Base-by-base conservation (phyloP, 2,113 vertebrate species). In the Alouatta palliata region DNA sequence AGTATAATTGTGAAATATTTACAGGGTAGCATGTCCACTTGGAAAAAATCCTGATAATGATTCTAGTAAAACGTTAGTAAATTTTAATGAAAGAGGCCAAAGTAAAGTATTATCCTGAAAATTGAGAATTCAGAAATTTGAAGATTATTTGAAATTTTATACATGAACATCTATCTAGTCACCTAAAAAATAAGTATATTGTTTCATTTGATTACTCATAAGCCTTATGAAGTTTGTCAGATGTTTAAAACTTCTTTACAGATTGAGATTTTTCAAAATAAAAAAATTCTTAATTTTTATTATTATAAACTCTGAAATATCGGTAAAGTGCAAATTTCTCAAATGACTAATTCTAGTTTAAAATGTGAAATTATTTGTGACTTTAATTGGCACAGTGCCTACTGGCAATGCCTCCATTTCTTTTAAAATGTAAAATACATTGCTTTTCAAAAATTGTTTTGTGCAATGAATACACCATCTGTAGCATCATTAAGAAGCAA, bases 161-260 rank as follows among this genome's bases (percentile, higher is more conserved):
- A 49, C 19, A 70, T 64, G 19, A 86, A 80, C 20, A 43, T 49
- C 23, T 77, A 90, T 40, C 64, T 92, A 87, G 37, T 91, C 32
- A 87, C 3, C 52, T 92, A 70, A 96, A 91, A 90, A 88, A 43
- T 87, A 95, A 87, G 16, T 37, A 89, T 52, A 56, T 76, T 76
- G 1, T 56, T 95, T 96, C 30, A 66, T 95, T 66, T 81, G 45
- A 96, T 87, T 77, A 91, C 23, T 94, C 40, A 92, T 85, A 92
- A 49, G 30, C 1, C 7, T 68, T 87, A 77, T 45, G 20, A 27
- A 14, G 2, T 35, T 56, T 8, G 25, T 40, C n/a, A 84, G 32
- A 70, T 3, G 90, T 96, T 95, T 86, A 85, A 56, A 90, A 61
- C 47, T 90, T 23, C 9, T 80, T 66, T 76, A 13, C 40, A 64